Evolutionary conservation across 2,888 invertebrate species (phyloP).

Genomic region (Eupeodes luniger): DNA sequence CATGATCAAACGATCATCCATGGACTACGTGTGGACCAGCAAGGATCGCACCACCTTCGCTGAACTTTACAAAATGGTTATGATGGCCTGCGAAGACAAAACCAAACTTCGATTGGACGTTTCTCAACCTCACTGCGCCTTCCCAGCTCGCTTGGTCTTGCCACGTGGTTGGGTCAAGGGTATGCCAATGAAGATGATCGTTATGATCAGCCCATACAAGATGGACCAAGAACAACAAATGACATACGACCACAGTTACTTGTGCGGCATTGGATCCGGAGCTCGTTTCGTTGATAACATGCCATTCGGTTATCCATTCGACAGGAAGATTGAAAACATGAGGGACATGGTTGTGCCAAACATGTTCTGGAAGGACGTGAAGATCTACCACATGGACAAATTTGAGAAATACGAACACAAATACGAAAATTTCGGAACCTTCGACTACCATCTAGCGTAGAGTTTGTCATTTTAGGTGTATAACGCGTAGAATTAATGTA

Average conservation of each 20-base stretch:
- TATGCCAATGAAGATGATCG: slow-evolving; percentile 87
- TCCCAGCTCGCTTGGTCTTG: slow-evolving; percentile 89
- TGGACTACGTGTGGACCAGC: slow-evolving; percentile 81
- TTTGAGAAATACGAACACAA: slow-evolving; percentile 79
- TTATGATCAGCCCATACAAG: slow-evolving; percentile 86
- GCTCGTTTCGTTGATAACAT: slow-evolving; percentile 86
- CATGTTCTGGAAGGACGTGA: slow-evolving; percentile 88
- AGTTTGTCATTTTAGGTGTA: not conserved
- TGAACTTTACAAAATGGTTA: slow-evolving; percentile 82
- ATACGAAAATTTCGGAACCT: slow-evolving; percentile 79
- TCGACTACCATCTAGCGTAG: slow-evolving; percentile 78
- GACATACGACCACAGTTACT: slow-evolving; percentile 84
- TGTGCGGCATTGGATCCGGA: slow-evolving; percentile 86
- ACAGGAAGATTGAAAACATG: slow-evolving; percentile 86
- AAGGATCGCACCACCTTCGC: slow-evolving; percentile 85
- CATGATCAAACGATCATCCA: slow-evolving; percentile 77
- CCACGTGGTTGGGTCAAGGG: slow-evolving; percentile 90
- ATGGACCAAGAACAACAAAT: slow-evolving; percentile 80
- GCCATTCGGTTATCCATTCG: slow-evolving; percentile 90
- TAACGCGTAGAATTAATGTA: slow-evolving; percentile 8
- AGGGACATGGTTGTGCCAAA: slow-evolving; percentile 88
- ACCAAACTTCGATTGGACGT: slow-evolving; percentile 85
- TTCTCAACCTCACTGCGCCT: slow-evolving; percentile 87
- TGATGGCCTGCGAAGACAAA: slow-evolving; percentile 85
- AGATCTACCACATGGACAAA: slow-evolving; percentile 87